Conservation (phyloP, 2,888 invertebrate species). For the Erebia palarica region DNA sequence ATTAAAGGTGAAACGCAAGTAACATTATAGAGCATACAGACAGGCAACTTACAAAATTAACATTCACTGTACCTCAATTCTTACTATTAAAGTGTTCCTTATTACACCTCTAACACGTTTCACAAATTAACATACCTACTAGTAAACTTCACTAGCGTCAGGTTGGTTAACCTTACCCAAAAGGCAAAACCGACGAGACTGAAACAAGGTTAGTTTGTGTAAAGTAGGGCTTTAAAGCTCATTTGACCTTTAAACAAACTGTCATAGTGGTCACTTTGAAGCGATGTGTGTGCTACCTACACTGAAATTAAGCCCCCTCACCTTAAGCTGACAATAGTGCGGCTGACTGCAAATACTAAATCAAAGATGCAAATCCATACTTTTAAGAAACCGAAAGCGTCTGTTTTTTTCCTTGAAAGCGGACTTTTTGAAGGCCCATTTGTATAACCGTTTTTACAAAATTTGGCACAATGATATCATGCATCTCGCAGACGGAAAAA, state of each 20-base stretch:
- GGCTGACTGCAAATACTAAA: not conserved
- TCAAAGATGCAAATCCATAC: not conserved
- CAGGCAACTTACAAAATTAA: not conserved
- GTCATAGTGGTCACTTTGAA: constrained; percentile 1
- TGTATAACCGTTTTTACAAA: too few relatives aligned
- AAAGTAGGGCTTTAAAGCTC: not conserved
- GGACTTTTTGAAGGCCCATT: too few relatives aligned
- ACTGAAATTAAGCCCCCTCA: not conserved
- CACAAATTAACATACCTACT: constrained; percentile 2
- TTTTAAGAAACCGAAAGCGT: not conserved
- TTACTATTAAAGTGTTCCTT: not conserved
- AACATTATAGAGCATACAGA: not conserved
- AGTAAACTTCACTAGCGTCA: not conserved
- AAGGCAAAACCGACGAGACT: not conserved
- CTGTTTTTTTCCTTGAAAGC: too few relatives aligned
- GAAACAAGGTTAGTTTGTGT: not conserved
- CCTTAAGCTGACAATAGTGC: not conserved
- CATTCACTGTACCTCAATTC: not conserved
- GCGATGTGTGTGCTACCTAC: not conserved
- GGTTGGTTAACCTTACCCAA: not conserved
- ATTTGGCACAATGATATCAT: too few relatives aligned
- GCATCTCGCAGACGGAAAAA: too few relatives aligned
- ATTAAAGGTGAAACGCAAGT: not conserved
- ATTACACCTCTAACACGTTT: not conserved
- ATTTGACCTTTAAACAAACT: constrained; percentile 1